These are phyloP conservation scores for Palythoa grandiflora DNA, from an alignment of 92 coral and sea anemone genomes.

Conservation along the genomic window DNA sequence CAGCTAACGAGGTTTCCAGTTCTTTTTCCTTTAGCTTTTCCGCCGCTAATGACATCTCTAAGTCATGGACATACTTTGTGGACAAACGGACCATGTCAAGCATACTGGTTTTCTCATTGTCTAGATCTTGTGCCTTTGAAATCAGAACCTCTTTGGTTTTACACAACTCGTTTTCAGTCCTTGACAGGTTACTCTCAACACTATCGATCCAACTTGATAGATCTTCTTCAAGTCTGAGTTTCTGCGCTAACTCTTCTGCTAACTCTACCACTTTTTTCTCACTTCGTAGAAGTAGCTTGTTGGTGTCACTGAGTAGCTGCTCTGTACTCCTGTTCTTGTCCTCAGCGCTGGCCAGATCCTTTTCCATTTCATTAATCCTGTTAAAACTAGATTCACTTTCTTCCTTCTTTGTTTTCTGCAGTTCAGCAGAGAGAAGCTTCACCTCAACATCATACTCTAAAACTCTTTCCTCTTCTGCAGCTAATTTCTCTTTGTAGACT, in stretches of 20 bases:
- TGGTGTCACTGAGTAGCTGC: constrained; percentile 52
- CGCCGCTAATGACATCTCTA: constrained; percentile 70
- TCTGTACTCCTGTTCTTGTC: constrained; percentile 62
- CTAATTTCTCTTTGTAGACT: constrained; percentile 63
- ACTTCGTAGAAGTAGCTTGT: constrained; percentile 66
- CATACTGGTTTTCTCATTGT: constrained; percentile 80
- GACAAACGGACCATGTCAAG: constrained; percentile 80
- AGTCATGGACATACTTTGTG: constrained; percentile 72
- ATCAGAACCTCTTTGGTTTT: constrained; percentile 67
- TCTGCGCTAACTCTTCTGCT: constrained; percentile 86
- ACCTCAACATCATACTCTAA: constrained; percentile 77
- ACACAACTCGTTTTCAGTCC: constrained; percentile 67
- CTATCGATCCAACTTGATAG: constrained; percentile 82
- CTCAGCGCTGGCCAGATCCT: constrained; percentile 57
- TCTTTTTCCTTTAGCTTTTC: constrained; percentile 71
- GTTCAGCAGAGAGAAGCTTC: constrained; percentile 73
- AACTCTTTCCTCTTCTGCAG: constrained; percentile 66
- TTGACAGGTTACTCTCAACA: constrained; percentile 79
- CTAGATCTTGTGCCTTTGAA: constrained; percentile 80
- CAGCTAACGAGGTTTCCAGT: constrained; percentile 64
- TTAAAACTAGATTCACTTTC: constrained; percentile 54
- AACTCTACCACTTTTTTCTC: constrained; percentile 87
- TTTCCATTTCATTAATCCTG: constrained; percentile 56
- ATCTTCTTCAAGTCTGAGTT: constrained; percentile 79
- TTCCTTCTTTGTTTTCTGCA: constrained; percentile 63